Base-by-base conservation (phyloP, 2,888 invertebrate species). In the Diarsia dahlii region DNA sequence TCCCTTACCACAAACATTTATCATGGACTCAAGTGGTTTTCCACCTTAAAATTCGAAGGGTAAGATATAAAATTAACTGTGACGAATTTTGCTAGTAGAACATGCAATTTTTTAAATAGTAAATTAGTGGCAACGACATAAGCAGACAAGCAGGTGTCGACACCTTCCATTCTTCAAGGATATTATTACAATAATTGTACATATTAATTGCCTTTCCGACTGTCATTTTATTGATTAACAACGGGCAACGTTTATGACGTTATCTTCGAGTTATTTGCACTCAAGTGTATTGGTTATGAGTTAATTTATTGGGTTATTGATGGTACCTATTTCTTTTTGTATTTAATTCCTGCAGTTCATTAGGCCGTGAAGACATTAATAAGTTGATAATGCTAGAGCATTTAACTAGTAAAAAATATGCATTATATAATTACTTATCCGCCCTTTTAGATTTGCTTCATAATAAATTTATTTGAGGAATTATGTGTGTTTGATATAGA, bases 131-230 rank as follows among this genome's bases (percentile, higher is more conserved):
- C 2, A 73, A 67, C 58, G 67, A 70, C 78, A 79, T 60, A 67
- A 39, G 39, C 13, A 39, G 78, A 74, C 76, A 34, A n/a, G 82
- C 87, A 87, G 85, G 83, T 89, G 88, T 84, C 70, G 75, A 71
- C 80, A 70, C 67, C 54, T 76, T 23, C 56, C 56, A 68, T 73
- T 71, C 48, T 73, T 66, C 60, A 71, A 80, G 76, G 75, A 84
- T 82, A 78, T 80, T 86, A 89, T 84, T 80, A 81, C 71, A 74
- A 82, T 83, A 79, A 83, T 87, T 85, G 80, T 81, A 76, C 74
- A 75, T 79, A 85, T 81, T 84, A 86, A 84, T 84, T 77, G 74
- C 74, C 63, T 79, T 87, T 73, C 76, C 48, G 45, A 72, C 64
- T 87, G 88, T 86, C 87, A 86, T 80, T 84, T 80, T 58, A 67